These are phyloP conservation scores for Hyla sarda DNA, from an alignment of 2,113 vertebrate genomes.

Conservation along the genomic window DNA sequence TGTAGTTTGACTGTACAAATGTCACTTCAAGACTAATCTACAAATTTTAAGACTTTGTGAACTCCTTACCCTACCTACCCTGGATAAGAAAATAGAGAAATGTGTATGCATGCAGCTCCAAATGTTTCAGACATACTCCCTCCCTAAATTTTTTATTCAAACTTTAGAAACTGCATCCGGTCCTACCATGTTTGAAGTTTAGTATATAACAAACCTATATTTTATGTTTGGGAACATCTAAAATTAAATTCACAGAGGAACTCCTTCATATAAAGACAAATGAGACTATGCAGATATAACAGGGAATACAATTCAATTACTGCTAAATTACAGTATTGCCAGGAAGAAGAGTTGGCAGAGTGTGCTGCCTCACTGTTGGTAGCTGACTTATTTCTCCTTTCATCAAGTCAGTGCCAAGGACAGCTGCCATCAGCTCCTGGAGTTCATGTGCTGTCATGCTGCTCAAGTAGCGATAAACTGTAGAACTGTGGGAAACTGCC, in stretches of 20 bases:
- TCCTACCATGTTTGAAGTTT: too few species aligned
- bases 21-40: too few species aligned
- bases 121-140: neutral
- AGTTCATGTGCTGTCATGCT: neutral
- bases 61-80: too few species aligned
- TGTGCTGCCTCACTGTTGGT: neutral
- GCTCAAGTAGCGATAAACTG: neutral
- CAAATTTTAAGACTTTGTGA: too few species aligned
- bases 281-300: neutral
- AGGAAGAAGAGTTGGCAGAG: neutral
- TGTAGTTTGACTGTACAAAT: too few species aligned
- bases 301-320: neutral
- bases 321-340: neutral
- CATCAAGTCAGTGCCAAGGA: neutral
- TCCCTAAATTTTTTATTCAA: too few species aligned
- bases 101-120: too few species aligned
- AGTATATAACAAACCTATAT: neutral
- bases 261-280: neutral
- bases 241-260: neutral
- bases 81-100: too few species aligned
- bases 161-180: too few species aligned
- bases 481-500: neutral
- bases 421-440: neutral
- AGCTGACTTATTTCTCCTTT: neutral
- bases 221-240: neutral